Evolutionary conservation across 2,113 vertebrate genomes (phyloP).

Genomic region (Trichomycterus rosablanca): DNA sequence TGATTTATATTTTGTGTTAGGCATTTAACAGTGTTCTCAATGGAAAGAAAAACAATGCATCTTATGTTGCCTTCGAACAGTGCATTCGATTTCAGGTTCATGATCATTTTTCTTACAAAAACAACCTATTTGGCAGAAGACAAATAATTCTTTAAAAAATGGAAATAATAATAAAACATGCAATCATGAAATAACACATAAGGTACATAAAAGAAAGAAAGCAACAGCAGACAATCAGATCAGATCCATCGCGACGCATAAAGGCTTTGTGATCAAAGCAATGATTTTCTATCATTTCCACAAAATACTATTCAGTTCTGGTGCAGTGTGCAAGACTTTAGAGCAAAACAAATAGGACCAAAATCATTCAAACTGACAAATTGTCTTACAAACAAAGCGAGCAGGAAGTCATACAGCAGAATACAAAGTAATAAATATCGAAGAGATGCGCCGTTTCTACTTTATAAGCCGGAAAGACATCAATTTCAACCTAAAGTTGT

Average conservation of each 20-base stretch:
- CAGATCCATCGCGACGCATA: slow-evolving; percentile 47
- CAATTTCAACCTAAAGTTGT: slow-evolving; percentile 55
- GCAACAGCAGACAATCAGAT: slow-evolving; percentile 13
- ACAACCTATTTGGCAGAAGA: slow-evolving; percentile 33
- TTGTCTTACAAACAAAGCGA: slow-evolving; percentile 17
- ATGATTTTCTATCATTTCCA: slow-evolving; percentile 15
- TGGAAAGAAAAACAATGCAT: slow-evolving; percentile 42
- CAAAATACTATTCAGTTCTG: slow-evolving; percentile 24
- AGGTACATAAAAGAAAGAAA: slow-evolving; percentile 33
- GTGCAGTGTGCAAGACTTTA: slow-evolving; percentile 30
- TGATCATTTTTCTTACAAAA: slow-evolving; percentile 43
- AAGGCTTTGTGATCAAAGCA: slow-evolving; percentile 27
- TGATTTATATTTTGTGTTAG: slow-evolving; percentile 48
- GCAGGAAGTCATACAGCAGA: slow-evolving; percentile 46
- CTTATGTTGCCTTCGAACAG: slow-evolving; percentile 54
- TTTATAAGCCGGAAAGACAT: slow-evolving; percentile 65
- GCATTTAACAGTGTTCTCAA: slow-evolving; percentile 45
- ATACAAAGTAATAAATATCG: slow-evolving; percentile 66
- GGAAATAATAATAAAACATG: slow-evolving; percentile 30
- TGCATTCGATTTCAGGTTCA: slow-evolving; percentile 54
- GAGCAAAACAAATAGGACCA: slow-evolving; percentile 15
- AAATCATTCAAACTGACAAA: slow-evolving; percentile 45
- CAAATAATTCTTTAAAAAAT: slow-evolving; percentile 31
- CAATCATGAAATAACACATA: slow-evolving; percentile 29
- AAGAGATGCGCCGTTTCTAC: too few species aligned